Evolutionary conservation across 2,113 vertebrate genomes (phyloP), one percentile per base, ranked within the genome.

Genomic region (Ondatra zibethicus): DNA sequence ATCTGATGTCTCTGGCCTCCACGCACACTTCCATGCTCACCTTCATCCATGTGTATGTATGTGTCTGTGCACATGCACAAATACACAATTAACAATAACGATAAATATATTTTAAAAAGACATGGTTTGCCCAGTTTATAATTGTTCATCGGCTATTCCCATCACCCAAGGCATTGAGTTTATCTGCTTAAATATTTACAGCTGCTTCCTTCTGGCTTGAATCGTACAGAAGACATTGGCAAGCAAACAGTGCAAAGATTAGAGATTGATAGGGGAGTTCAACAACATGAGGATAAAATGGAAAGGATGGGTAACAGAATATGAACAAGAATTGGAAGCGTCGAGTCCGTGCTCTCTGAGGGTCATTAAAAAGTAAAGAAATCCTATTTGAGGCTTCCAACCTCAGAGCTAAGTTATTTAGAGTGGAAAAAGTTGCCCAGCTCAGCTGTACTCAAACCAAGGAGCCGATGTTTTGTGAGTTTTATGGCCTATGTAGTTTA

Each of bases 311-410:
- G 65, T 4, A 80, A n/a, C n/a, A 94, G 39, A 96, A 89, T 95
- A 88, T 58, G 45, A 95, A 8, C 21, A 81, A 14, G 12, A 93
- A 5, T 29, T 7, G 58, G 61, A 89, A 9, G 36, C 19, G 77
- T 52, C 0, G 1, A 88, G 52, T 92, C 87, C 66, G 80, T 84
- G 75, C 25, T 93, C 92, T 97, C 89, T 66, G 76, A 1, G 1
- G 45, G 7, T 88, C 84, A 94, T 86, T 93, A 97, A 97, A 98
- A 97, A 97, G 88, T 27, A n/a, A 72, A 70, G 16, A 90, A 97
- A 82, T 94, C 72, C n/a, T 97, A 21, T 96, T 88, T 85, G 29
- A 94, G 78, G n/a, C 87, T 97, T 50, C 9, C 92, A 96, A 14
- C 55, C 80, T 77, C 65, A 95, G 47, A 96, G 65, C 85, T 86